Base-by-base conservation (phyloP, 2,113 vertebrate genomes). In the Chamaea fasciata region DNA sequence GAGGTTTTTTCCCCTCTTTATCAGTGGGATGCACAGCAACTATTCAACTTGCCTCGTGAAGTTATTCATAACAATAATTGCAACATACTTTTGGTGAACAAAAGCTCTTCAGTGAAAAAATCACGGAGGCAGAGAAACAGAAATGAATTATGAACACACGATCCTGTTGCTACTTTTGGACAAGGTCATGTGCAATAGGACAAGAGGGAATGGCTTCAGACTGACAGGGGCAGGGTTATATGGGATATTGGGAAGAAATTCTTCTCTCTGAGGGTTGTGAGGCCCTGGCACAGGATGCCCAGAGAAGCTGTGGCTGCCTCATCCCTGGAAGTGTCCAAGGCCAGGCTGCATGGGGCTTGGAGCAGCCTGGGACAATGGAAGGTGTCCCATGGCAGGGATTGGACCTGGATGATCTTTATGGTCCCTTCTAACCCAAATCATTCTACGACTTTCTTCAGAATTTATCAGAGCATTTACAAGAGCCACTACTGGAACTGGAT, bases 81-180 rank as follows among this genome's bases (percentile, higher is more conserved):
- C 41, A 79, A 79, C 4, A 8, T 2, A 46, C 8, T n/a, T 87
- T 33, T 7, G 33, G 47, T 27, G 30, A 92, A 91, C 37, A 56
- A 76, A 87, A 87, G n/a, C 20, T 63, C 71, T 73, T 33, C 2
- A 6, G 46, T 37, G 26, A 83, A 90, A 83, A 90, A 77, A 83
- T 27, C 27, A 74, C 0, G 8, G 49, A 92, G 83, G 3, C 50
- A 64, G 56, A 89, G 35, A 59, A 80, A n/a, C 42, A 24, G 42
- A 42, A 77, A 62, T 6, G 19, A 19, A 5, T 56, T 75, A 60
- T 3, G 37, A 88, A 88, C 4, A 71, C 37, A 33, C 0, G 0
- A 89, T 37, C 30, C 46, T 31, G 39, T 11, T 50, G 49, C 46
- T 90, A 53, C 31, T 56, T 83, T 63, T 49, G 49, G 49, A 56